A percentile compares a stretch with the other conserved stretches of the same genome.
phyloP scores from a whole-genome alignment of 1,140 invertebrate genomes.

The Neoseiulus cucumeris region DNA sequence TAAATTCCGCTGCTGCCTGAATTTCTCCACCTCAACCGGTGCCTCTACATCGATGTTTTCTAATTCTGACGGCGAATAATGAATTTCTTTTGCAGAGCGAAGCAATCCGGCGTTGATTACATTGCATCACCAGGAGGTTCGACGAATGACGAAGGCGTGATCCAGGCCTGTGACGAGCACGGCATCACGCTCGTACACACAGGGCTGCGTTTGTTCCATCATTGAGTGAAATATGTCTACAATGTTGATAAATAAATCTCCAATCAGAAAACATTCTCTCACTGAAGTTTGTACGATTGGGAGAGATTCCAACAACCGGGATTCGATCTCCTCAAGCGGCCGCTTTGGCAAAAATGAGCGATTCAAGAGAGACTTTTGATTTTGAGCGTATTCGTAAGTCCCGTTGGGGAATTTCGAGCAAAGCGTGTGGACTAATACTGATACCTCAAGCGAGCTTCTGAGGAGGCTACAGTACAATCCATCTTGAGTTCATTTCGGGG shows the following conservation, averaged over 20 bases:
- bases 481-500: no score
- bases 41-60: not conserved
- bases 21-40: not conserved
- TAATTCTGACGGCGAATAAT: not conserved
- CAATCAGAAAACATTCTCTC: not conserved
- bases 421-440: no score
- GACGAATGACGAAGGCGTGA: conserved; percentile 73
- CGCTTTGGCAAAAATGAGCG: no score
- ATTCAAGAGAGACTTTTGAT: no score
- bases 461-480: no score
- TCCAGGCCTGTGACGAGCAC: conserved; percentile 77
- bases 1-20: not conserved
- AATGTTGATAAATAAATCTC: not conserved
- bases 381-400: no score
- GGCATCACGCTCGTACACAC: conserved; percentile 70
- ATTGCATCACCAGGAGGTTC: conserved; percentile 83
- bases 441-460: no score
- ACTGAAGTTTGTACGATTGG: no score
- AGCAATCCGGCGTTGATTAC: conserved; percentile 75
- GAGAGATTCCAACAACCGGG: no score
- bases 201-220: conserved; percentile 83
- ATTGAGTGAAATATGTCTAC: conserved; percentile 35
- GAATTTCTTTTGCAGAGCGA: conserved; percentile 22
- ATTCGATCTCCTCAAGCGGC: no score
- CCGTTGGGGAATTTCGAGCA: no score